Percentiles rank a stretch among this genome's conserved stretches.
These are phyloP conservation scores for Himalopsyche kuldschensis DNA, from an alignment of 2,888 invertebrate genomes.

Conservation along the genomic window DNA sequence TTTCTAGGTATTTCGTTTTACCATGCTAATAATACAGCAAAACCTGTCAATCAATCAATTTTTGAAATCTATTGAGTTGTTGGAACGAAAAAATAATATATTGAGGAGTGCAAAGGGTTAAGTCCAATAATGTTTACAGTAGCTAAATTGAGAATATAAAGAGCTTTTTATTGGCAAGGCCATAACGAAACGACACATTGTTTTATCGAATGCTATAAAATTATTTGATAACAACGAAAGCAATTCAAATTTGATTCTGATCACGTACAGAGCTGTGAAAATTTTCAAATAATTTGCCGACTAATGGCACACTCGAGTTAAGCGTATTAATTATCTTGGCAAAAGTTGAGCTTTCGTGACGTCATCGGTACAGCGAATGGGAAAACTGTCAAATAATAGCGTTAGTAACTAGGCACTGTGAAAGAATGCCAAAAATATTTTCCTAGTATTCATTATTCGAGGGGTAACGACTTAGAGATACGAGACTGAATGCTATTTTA, in stretches of 20 bases:
- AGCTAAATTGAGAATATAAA: too few species aligned
- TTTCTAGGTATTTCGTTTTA: too few species aligned
- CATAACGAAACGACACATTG: background rate
- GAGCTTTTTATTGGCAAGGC: too few species aligned
- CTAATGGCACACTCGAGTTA: conserved; percentile 11
- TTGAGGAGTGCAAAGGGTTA: too few species aligned
- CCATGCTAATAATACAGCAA: too few species aligned
- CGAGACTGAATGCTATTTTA: background rate
- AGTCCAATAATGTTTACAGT: too few species aligned
- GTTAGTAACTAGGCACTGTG: background rate
- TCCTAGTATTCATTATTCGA: background rate
- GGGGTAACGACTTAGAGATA: background rate
- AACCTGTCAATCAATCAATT: too few species aligned
- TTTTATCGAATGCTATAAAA: background rate
- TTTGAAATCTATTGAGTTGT: too few species aligned
- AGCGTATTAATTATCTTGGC: conserved; percentile 28
- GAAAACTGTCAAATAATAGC: conserved; percentile 28
- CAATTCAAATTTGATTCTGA: background rate
- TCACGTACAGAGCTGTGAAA: background rate
- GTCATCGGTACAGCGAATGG: conserved; percentile 4
- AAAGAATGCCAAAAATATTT: conserved; percentile 22
- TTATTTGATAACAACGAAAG: background rate
- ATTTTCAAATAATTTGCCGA: conserved; percentile 2
- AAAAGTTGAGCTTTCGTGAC: conserved; percentile 13
- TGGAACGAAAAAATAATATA: too few species aligned